phyloP scores from a whole-genome alignment of 2,888 invertebrate species.

The Pollenia amentaria region DNA sequence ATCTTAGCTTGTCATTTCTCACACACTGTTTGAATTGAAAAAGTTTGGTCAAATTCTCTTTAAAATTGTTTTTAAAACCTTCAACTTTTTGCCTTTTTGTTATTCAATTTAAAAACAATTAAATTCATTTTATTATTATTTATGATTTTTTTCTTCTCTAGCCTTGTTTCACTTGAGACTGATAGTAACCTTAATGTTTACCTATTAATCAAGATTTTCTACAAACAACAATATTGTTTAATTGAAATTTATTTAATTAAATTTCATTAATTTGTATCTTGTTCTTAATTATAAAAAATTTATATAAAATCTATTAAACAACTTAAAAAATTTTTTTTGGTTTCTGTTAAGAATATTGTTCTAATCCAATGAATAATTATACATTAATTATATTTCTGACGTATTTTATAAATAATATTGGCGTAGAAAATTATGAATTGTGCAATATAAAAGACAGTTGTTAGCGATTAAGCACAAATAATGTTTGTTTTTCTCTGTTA shows the following conservation, averaged over 20 bases:
- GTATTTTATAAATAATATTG: conserved; percentile 44
- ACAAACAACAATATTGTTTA: conserved; percentile 22
- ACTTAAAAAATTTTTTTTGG: neutral
- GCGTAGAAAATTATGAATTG: conserved; percentile 40
- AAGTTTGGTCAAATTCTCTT: too few relatives aligned
- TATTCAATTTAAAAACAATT: neutral
- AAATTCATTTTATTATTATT: neutral
- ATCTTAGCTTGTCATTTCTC: too few relatives aligned
- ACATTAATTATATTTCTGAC: conserved; percentile 35
- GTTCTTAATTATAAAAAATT: conserved; percentile 50
- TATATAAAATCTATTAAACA: too few relatives aligned
- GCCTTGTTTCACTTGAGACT: neutral
- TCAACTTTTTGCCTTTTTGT: neutral
- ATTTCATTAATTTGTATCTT: conserved; percentile 25
- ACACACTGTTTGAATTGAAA: too few relatives aligned
- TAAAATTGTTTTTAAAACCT: too few relatives aligned
- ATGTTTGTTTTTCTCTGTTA: conserved; percentile 18
- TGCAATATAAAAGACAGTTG: conserved; percentile 6
- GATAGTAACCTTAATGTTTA: conserved; percentile 14
- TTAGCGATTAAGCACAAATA: conserved; percentile 27
- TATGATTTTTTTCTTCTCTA: neutral
- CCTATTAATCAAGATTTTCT: conserved; percentile 20
- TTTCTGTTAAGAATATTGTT: conserved; percentile 29
- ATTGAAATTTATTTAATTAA: conserved; percentile 40
- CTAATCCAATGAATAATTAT: conserved; percentile 14